Evolutionary conservation across 2,797 vertebrate genomes (phyloP), one percentile per base, ranked within the genome.

Genomic region (Pygocentrus nattereri): DNA sequence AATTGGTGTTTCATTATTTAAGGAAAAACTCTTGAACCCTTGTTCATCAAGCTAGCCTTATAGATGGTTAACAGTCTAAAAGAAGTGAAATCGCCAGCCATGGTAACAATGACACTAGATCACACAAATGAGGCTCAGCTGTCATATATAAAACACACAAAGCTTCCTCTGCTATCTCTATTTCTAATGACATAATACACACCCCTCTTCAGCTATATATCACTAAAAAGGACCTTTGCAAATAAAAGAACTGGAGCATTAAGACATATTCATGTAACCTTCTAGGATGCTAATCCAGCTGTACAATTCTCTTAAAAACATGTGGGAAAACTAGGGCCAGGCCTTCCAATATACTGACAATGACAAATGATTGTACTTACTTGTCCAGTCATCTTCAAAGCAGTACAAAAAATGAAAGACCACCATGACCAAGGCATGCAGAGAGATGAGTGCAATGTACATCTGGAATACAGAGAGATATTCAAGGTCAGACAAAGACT

Each of bases 381-480:
- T 98, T 89, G 97, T 97, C 98, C 98, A 99, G 85, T 99, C 97
- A 90, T 99, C 98, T 95, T 99, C 97, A 93, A 99, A 99, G 93
- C 98, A 99, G 91, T 97, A 96, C 82, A 99, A 95, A 91, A 99
- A 99, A 91, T 99, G 97, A 92, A 99, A 96, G 89, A 96, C 96
- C 92, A 99, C 97, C 98, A 99, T 97, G 88, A 95, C 89, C 90
- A 99, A 93, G 88, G 95, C 75, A 87, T 99, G 98, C 88, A 98
- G 91, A 85, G 98, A 99, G 88, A 98, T 95, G 92, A 99, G 95
- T 85, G 97, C 96, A 93, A 99, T 98, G 93, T 99, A 99, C 98
- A 99, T 98, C 98, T 99, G 92, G 82, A 96, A 95, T 59, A 87
- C 19, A 85, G 34, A 72, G 62, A 74, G 62, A 27, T 58, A 72